Evolutionary conservation across 2,797 vertebrate genomes (phyloP).

Genomic region (Microcaecilia unicolor): DNA sequence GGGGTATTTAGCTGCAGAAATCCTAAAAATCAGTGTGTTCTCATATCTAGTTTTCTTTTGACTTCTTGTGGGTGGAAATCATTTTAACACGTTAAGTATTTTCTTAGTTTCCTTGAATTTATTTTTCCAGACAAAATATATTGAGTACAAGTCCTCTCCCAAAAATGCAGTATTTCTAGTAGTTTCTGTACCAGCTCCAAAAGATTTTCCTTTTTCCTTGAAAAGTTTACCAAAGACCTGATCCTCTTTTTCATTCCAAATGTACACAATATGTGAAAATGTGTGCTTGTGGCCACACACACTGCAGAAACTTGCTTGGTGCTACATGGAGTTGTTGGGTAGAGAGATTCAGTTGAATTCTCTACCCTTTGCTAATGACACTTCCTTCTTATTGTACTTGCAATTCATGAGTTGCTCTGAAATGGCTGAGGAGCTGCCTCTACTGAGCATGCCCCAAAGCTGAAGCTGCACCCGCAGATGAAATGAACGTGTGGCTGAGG

Average conservation of each 20-base stretch:
- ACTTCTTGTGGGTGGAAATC: too few relatives aligned
- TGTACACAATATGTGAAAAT: conserved; percentile 13
- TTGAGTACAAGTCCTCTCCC: too few relatives aligned
- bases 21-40: too few relatives aligned
- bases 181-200: too few relatives aligned
- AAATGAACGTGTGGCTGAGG: conserved; percentile 49
- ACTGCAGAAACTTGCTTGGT: conserved; percentile 4
- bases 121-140: too few relatives aligned
- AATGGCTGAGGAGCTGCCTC: conserved; percentile 52
- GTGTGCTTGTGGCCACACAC: not conserved
- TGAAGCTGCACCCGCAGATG: conserved; percentile 51
- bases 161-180: too few relatives aligned
- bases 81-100: too few relatives aligned
- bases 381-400: conserved; percentile 45
- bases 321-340: conserved; percentile 13
- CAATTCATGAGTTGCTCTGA: conserved; percentile 47
- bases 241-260: conserved; percentile 26
- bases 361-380: conserved; percentile 30
- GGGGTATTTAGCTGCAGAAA: too few relatives aligned
- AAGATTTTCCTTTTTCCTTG: too few relatives aligned
- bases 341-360: not conserved
- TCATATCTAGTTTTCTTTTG: too few relatives aligned
- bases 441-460: conserved; percentile 55
- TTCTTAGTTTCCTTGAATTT: too few relatives aligned
- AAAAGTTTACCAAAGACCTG: conserved; percentile 13